Evolutionary conservation across 2,113 vertebrate species (phyloP), one percentile per base, ranked within the genome.

Genomic region (Machaerirhynchus nigripectus): DNA sequence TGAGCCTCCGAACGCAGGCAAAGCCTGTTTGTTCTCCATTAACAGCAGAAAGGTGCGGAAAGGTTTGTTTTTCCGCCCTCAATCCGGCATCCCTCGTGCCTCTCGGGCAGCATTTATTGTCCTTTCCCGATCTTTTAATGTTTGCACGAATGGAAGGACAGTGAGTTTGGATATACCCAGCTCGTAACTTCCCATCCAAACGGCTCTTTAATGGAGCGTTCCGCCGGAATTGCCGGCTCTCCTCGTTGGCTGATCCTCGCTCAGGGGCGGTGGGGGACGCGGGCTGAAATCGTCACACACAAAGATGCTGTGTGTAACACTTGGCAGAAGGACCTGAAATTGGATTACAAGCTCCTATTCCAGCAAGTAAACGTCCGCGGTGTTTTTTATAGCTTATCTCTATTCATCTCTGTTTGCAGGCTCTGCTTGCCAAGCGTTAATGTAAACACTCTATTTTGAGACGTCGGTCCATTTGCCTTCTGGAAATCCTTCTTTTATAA

Each of bases 321-420:
- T 97, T 97, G 97, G 95, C 96, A 96, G 94, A 53, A 83, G 95
- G 94, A 93, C 82, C 65, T 22, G 87, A 92, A 94, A 81, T 95
- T 93, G 96, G 95, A 96, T 95, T 97, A 89, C 89, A 83, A 85
- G 95, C 95, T 86, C 20, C 89, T 96, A 46, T 95, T 96, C 78
- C 96, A 97, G 97, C 96, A 96, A 97, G 97, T 74, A 94, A 97
- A 96, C 89, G 97, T 97, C 97, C 95, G 13, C 33, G 93, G 94
- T 96, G 94, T 82, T 97, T 90, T 97, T 98, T 98, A 97, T 97
- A 97, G 97, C 97, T 98, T 98, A 97, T 98, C 98, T 98, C 97
- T 97, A 87, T 95, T 97, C 98, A 98, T 98, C 97, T 98, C 40
- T 97, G 97, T 98, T 98, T 97, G 97, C 95, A 95, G 96, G 92